phyloP scores from a whole-genome alignment of 2,797 vertebrate genomes.

The Coracias cyanogaster region DNA sequence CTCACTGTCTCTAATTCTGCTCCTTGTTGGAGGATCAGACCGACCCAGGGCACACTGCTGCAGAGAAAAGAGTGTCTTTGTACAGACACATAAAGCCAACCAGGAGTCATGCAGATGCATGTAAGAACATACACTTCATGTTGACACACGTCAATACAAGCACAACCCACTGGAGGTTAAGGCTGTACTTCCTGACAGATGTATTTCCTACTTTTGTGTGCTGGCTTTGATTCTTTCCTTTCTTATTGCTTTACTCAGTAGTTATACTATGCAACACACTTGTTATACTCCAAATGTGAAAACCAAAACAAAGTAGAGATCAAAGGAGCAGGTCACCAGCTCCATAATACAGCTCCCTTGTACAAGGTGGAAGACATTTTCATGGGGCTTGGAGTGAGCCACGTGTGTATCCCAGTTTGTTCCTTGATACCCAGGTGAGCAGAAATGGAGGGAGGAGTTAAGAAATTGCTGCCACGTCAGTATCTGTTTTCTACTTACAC shows the following conservation, averaged over 20 bases:
- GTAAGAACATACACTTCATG: background rate
- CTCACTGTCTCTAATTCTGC: background rate
- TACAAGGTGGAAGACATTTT: background rate
- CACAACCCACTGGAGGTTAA: background rate
- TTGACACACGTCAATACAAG: background rate
- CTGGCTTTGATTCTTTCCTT: background rate
- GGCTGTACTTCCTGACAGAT: background rate
- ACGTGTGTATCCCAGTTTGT: background rate
- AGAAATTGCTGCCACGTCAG: background rate
- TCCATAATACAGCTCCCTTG: background rate
- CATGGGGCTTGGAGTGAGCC: background rate
- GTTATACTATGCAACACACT: background rate
- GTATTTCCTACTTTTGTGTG: background rate
- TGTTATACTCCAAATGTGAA: accelerated
- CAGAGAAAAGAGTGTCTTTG: background rate
- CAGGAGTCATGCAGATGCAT: background rate
- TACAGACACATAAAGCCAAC: background rate
- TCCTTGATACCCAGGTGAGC: background rate
- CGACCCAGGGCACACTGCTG: background rate
- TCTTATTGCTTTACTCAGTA: background rate
- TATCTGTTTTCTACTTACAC: background rate
- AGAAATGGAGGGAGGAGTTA: background rate
- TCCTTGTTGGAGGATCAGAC: background rate
- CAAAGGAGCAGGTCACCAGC: background rate
- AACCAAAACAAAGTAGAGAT: background rate